These are phyloP conservation scores for Oryctolagus cuniculus DNA, from an alignment of 2,113 vertebrate genomes.

Conservation along the genomic window DNA sequence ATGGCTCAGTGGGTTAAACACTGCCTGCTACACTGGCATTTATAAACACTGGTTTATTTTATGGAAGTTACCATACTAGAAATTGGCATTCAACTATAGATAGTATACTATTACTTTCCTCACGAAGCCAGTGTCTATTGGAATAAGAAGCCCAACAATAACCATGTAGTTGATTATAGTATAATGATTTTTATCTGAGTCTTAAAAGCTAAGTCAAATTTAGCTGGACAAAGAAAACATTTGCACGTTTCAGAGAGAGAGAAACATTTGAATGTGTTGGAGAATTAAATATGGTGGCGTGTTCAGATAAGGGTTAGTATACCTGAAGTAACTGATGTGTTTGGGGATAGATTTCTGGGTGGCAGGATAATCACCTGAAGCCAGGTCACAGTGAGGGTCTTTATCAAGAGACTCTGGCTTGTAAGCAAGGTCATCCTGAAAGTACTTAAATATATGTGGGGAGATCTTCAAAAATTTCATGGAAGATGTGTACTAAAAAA, in stretches of 20 bases:
- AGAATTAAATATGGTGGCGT: background rate
- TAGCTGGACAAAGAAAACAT: background rate
- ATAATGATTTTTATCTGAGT: background rate
- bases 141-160: background rate
- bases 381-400: background rate
- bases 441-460: background rate
- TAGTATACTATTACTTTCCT: background rate
- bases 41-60: background rate
- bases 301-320: background rate
- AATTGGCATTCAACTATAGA: background rate
- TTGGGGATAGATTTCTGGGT: background rate
- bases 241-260: background rate
- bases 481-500: too few species aligned
- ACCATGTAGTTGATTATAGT: background rate
- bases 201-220: conserved; percentile 18
- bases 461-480: background rate
- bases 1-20: too few species aligned
- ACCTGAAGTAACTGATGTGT: background rate
- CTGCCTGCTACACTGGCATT: too few species aligned
- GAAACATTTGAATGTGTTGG: background rate
- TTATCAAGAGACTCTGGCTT: background rate
- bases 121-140: background rate
- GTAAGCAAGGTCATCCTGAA: background rate
- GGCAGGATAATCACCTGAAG: background rate
- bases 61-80: background rate